phyloP scores from a whole-genome alignment of 1,140 invertebrate genomes.

The Lasioglossum albipes region DNA sequence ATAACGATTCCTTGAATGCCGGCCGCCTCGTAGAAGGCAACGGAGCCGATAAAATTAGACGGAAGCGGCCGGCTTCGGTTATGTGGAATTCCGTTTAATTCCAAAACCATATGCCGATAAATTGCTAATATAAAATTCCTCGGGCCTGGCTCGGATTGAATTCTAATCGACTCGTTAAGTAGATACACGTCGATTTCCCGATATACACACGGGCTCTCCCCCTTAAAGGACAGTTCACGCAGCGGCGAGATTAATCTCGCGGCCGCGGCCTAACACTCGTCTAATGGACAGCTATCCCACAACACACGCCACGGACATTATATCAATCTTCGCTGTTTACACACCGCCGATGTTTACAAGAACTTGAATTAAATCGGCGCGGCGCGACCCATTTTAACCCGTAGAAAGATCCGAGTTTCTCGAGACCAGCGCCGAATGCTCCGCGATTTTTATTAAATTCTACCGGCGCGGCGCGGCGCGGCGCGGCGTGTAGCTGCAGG shows the following conservation, averaged over 20 bases:
- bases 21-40: slow-evolving; percentile 49
- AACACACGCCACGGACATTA: background rate
- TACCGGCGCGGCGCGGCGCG: too few relatives aligned
- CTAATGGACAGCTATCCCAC: background rate
- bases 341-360: background rate
- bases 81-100: slow-evolving; percentile 53
- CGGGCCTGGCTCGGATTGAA: slow-evolving; percentile 47
- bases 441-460: too few relatives aligned
- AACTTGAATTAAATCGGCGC: background rate
- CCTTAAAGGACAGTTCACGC: slow-evolving; percentile 36
- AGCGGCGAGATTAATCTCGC: slow-evolving; percentile 30
- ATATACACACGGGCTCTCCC: slow-evolving; percentile 1
- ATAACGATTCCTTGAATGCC: slow-evolving; percentile 47
- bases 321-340: background rate
- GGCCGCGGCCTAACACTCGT: slow-evolving; percentile 8
- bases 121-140: slow-evolving; percentile 52
- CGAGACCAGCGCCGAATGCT: too few relatives aligned
- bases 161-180: slow-evolving; percentile 52
- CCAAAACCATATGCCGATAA: slow-evolving; percentile 51
- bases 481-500: too few relatives aligned
- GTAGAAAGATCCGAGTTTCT: too few relatives aligned
- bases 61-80: slow-evolving; percentile 26
- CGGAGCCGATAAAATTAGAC: slow-evolving; percentile 41
- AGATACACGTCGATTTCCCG: slow-evolving; percentile 46
- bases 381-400: too few relatives aligned